phyloP scores from a whole-genome alignment of 2,113 vertebrate genomes.

The Peromyscus californicus region DNA sequence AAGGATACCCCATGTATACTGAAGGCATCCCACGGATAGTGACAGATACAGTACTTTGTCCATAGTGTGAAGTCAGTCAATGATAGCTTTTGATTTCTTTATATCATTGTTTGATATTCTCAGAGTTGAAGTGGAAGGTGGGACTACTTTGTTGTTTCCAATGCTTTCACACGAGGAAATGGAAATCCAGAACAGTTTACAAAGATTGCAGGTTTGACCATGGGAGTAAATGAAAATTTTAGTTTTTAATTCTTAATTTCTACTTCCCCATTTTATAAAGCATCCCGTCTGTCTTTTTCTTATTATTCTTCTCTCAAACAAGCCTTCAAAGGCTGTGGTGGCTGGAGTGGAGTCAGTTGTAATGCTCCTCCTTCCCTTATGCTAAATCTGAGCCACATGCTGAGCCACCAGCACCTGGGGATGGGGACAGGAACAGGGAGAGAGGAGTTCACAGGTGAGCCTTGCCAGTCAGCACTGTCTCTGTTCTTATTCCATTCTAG shows the following conservation, averaged over 20 bases:
- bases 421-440: not conserved
- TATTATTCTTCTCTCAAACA: not conserved
- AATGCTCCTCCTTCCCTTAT: not conserved
- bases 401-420: not conserved
- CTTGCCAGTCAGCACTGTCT: not conserved
- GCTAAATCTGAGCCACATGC: not conserved
- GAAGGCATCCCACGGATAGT: not conserved
- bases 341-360: not conserved
- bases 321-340: not conserved
- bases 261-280: not conserved
- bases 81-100: not conserved
- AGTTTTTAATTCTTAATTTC: slow-evolving; percentile 25
- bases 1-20: not conserved
- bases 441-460: not conserved
- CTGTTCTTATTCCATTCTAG: slow-evolving; percentile 63
- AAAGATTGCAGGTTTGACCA: not conserved
- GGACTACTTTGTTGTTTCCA: not conserved
- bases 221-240: not conserved
- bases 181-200: slow-evolving; percentile 20
- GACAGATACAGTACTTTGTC: not conserved
- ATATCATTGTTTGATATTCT: slow-evolving; percentile 1
- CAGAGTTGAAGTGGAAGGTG: slow-evolving; percentile 13
- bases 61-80: not conserved
- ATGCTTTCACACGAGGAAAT: not conserved
- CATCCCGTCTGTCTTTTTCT: not conserved